Conservation (phyloP, 2,113 vertebrate species). For the Microcebus lehilahytsara region DNA sequence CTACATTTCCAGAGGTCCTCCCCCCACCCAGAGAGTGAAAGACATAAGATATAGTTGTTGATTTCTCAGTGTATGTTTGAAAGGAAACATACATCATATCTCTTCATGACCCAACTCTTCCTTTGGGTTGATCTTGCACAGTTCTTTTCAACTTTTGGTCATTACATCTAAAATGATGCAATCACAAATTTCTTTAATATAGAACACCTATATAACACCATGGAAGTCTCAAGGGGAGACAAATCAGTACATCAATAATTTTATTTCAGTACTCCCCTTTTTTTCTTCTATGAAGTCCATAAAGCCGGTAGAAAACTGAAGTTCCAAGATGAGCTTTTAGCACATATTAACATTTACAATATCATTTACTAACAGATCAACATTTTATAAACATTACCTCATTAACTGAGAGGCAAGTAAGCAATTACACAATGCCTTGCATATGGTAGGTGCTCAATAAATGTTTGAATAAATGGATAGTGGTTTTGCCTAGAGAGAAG, state of each 20-base stretch:
- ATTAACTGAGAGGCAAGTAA: conserved; percentile 73
- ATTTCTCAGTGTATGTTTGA: background rate
- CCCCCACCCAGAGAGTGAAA: background rate
- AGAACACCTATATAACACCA: background rate
- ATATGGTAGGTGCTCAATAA: conserved; percentile 70
- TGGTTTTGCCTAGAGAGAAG: conserved; percentile 71
- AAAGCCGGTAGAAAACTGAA: conserved; percentile 14
- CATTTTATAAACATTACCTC: conserved; percentile 72
- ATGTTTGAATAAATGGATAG: conserved; percentile 70
- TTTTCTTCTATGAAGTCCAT: conserved; percentile 35
- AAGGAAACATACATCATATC: background rate
- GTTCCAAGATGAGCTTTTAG: conserved; percentile 16
- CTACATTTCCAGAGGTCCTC: background rate
- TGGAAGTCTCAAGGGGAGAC: background rate
- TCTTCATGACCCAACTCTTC: conserved; percentile 31
- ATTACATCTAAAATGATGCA: background rate
- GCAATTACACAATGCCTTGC: conserved; percentile 74
- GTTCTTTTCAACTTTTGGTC: background rate
- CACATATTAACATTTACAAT: conserved; percentile 52
- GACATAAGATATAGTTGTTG: background rate
- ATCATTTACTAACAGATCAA: conserved; percentile 67
- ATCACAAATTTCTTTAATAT: background rate
- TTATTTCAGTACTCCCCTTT: background rate
- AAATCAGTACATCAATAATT: background rate
- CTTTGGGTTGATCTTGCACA: background rate